Percentiles rank a stretch among this genome's conserved stretches.
phyloP scores from a whole-genome alignment of 2,888 invertebrate species.

The Acholoe squamosa region DNA sequence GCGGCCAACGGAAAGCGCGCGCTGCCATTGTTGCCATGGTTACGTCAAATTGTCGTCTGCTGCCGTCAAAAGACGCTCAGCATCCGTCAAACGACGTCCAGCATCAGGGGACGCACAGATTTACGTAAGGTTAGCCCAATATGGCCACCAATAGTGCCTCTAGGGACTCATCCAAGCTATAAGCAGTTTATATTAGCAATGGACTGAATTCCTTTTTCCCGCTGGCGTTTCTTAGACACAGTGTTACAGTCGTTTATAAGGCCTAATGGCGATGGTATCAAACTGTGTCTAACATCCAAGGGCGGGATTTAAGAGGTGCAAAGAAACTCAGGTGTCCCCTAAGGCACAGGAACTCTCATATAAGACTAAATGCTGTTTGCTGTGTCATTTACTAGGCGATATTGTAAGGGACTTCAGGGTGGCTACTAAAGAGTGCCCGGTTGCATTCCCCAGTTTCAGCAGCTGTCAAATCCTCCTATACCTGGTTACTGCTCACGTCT shows the following conservation, averaged over 20 bases:
- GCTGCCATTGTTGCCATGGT: conserved; percentile 23
- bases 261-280: conserved; percentile 46
- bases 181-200: background rate
- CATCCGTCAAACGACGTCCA: background rate
- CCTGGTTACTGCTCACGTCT: background rate
- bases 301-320: conserved; percentile 29
- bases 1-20: conserved; percentile 44
- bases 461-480: background rate
- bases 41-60: background rate
- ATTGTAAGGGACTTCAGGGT: background rate
- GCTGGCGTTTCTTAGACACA: background rate
- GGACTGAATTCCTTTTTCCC: background rate
- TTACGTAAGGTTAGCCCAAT: background rate
- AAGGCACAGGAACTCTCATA: background rate
- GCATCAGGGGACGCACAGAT: background rate
- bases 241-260: conserved; percentile 9
- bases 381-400: conserved; percentile 15
- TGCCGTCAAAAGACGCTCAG: background rate
- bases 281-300: background rate
- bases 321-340: background rate
- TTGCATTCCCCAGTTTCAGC: background rate
- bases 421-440: too few relatives aligned
- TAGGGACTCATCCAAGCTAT: too few relatives aligned
- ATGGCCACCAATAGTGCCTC: background rate
- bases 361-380: background rate